A percentile compares a stretch with the other conserved stretches of the same genome.
These are phyloP conservation scores for Boloria euphrosyne DNA, from an alignment of 2,888 invertebrate genomes.

Conservation along the genomic window DNA sequence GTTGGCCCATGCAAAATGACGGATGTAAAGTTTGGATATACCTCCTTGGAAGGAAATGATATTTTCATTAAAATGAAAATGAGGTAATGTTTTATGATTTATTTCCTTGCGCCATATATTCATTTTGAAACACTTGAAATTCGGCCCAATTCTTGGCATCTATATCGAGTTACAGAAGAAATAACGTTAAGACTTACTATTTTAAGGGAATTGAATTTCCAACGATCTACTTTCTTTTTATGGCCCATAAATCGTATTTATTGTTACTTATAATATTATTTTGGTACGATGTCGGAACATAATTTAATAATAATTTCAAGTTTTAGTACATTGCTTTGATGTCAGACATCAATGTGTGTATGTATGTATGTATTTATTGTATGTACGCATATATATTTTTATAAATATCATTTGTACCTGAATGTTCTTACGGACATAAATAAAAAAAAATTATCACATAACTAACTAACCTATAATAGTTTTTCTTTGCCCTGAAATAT, in stretches of 20 bases:
- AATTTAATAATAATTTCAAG: constrained; percentile 40
- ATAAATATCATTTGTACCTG: not conserved
- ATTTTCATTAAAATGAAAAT: constrained; percentile 81
- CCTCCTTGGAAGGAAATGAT: constrained; percentile 80
- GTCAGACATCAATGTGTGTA: not conserved
- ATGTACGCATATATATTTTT: no score
- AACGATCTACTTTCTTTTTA: constrained; percentile 48
- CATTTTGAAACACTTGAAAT: constrained; percentile 29
- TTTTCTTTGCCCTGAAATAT: no score
- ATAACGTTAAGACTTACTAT: constrained; percentile 37
- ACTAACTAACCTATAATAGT: no score
- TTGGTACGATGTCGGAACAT: constrained; percentile 40
- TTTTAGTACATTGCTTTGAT: constrained; percentile 28
- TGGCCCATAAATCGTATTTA: constrained; percentile 49
- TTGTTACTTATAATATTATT: constrained; percentile 46
- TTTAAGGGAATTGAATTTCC: constrained; percentile 45
- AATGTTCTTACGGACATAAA: not conserved
- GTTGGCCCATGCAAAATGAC: constrained; percentile 83
- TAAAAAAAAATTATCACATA: no score
- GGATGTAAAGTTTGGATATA: constrained; percentile 82
- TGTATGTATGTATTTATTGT: not conserved
- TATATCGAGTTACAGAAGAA: constrained; percentile 31
- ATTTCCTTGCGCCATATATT: constrained; percentile 50
- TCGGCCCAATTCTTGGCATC: constrained; percentile 26
- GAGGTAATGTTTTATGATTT: constrained; percentile 68